phyloP scores from a whole-genome alignment of 1,140 invertebrate species.

The Ridgeia piscesae region DNA sequence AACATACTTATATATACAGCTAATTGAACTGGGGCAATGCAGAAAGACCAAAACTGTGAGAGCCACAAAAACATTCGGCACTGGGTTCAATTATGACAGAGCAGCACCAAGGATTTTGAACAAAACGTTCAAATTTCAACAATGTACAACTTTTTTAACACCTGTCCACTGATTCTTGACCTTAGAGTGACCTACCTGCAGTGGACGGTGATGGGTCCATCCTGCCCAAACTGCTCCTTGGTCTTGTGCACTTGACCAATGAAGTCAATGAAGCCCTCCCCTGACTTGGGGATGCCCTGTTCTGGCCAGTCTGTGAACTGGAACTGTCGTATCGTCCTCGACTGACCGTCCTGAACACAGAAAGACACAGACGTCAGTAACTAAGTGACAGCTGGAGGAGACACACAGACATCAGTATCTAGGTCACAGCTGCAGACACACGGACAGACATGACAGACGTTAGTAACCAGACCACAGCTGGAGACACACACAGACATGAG shows the following conservation, averaged over 20 bases:
- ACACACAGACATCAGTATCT: background rate
- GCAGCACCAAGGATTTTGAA: too few species aligned
- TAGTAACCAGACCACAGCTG: background rate
- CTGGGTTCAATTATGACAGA: too few species aligned
- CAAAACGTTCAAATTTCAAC: too few species aligned
- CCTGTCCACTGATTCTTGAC: too few species aligned
- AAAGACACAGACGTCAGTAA: slow-evolving; percentile 1
- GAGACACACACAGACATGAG: too few species aligned
- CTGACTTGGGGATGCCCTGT: slow-evolving; percentile 77
- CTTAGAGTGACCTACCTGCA: slow-evolving; percentile 74
- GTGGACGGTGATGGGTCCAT: slow-evolving; percentile 98
- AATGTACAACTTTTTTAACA: too few species aligned
- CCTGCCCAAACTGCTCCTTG: slow-evolving; percentile 98
- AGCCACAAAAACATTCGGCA: too few species aligned
- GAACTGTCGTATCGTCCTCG: slow-evolving; percentile 95
- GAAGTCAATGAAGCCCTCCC: slow-evolving; percentile 88
- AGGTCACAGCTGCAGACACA: background rate
- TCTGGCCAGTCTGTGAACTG: slow-evolving; percentile 99
- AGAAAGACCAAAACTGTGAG: too few species aligned
- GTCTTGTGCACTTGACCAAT: slow-evolving; percentile 99
- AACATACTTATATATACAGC: too few species aligned
- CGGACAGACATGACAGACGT: background rate
- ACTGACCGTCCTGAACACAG: slow-evolving; percentile 65
- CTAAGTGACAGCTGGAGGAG: background rate
- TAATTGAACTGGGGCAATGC: too few species aligned